Base-by-base conservation (phyloP, 2,888 invertebrate genomes). In the Pinctada fucata region DNA sequence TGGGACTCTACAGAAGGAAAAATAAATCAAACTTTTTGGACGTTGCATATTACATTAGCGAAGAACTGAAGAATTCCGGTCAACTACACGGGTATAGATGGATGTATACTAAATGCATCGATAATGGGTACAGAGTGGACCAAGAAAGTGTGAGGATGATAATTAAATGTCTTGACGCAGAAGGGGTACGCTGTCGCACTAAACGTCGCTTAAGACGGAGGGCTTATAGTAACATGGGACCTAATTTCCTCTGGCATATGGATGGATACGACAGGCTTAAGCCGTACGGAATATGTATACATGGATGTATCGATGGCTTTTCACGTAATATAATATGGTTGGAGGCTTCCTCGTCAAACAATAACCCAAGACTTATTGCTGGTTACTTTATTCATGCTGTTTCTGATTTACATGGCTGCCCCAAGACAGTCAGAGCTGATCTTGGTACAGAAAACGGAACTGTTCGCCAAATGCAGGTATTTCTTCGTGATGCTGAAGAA, bases 251-350 rank as follows among this genome's bases (percentile, higher is more conserved):
- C 48, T 86, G 85, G 85, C 85, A 86, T 70, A 49, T 86, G 3
- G 84, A 86, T 72, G 52, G 69, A 0, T 86, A 84, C 74, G 85
- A 86, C 58, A 86, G 84, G 66, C 70, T 84, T n/a, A 83, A 84
- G n/a, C n/a, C n/a, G n/a, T n/a, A n/a, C n/a, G n/a, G n/a, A n/a
- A n/a, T n/a, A n/a, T n/a, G n/a, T n/a, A 65, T 86, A 13, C 77
- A 82, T 67, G 83, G 85, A 5, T 84, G 81, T 68, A 84, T 83
- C 10, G 82, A 86, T 72, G 82, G 84, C 2, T 84, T 75, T 67
- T 82, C 85, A 6, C 67, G 83, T n/a, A 51, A 82, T 13, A 69
- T 86, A 47, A 78, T 86, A 10, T 86, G 85, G 83, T 45, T 86
- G 51, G 73, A 86, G 50, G 82, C 78, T 8, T 77, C 69, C 10